Evolutionary conservation across 2,888 invertebrate species (phyloP), one percentile per base, ranked within the genome.

Genomic region (Pseudeuparius sepicola): DNA sequence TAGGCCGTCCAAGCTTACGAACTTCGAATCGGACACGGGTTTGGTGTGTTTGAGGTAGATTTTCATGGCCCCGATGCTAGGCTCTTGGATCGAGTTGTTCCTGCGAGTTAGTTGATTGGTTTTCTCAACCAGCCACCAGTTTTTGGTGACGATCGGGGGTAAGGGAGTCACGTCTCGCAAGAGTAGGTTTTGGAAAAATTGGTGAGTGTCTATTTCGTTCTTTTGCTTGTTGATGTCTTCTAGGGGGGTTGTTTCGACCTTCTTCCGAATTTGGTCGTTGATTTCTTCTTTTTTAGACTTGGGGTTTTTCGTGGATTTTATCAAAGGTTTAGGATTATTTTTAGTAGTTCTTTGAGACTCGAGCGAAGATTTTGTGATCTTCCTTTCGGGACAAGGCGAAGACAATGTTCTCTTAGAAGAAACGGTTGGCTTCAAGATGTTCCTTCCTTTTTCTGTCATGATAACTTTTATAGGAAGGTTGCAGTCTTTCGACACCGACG

Each of bases 111-210:
- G 78, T 51, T 76, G 72, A 55, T 69, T 71, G 0, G 80, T 75
- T 54, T 76, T 78, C 53, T 83, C 78, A 30, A 75, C 60, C 11
- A 85, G 75, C 32, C 75, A 70, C 2, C 74, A 70, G 42, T 64
- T 68, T 41, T 67, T 67, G 17, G 47, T 55, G 4, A 46, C 28
- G 15, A 59, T 49, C 1, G 62, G 56, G 2, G 57, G 55, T 1
- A 66, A 60, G 1, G 66, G 53, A 4, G 40, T 54, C 13, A 63
- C 47, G 42, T 73, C 69, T 36, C 76, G 63, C 18, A 81, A 57
- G 49, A 82, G 76, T 12, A 82, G 65, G 57, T 79, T 73, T 56
- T 78, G 80, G 48, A 83, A 83, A 52, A 82, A 83, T 0, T 70
- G 68, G 52, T 80, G 69, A 0, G 73, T 70, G 39, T 74, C 63